Base-by-base conservation (phyloP, 2,888 invertebrate genomes). In the Drosophila niveifrons region DNA sequence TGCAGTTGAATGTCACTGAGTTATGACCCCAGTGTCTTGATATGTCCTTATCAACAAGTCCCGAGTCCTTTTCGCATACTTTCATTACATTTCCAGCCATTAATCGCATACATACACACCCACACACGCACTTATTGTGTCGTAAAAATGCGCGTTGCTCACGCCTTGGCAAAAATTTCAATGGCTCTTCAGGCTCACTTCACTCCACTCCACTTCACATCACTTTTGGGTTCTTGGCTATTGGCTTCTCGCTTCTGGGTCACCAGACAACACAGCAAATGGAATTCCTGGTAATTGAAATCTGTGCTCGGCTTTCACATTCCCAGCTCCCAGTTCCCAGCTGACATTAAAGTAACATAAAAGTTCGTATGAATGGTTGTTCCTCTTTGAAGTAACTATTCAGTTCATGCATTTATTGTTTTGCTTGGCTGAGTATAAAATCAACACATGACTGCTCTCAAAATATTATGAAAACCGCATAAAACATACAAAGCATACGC, bases 31-130 rank as follows among this genome's bases (percentile, higher is more conserved):
- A 43, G 31, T 46, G 44, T 41, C 10, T 63, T 66, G 43, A 66
- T 36, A 11, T 51, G 29, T 56, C 48, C 66, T 78, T 75, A 82
- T 48, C 55, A 58, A 57, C 62, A 29, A 52, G 52, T 15, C 11
- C 15, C 44, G 23, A 23, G 59, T 44, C 15, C 36, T 44, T 15
- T 43, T 59, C 48, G 31, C 56, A 74, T 65, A 58, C 66, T 72
- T 75, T 78, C 88, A 88, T 80, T 82, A 78, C 75, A 73, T 88
- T 86, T 75, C 83, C 81, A 88, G 78, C 78, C 83, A 88, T 88
- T 88, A 83, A 82, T 55, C 72, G 51, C 82, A 77, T 47, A 52
- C 59, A 68, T 62, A 66, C 48, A 52, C 51, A 44, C 10, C 23
- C 44, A 34, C 29, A 48, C 47, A 58, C 46, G 41, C 68, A 75